Evolutionary conservation across 1,140 invertebrate species (phyloP), one percentile per base, ranked within the genome.

Genomic region (Drosophila mojavensis): DNA sequence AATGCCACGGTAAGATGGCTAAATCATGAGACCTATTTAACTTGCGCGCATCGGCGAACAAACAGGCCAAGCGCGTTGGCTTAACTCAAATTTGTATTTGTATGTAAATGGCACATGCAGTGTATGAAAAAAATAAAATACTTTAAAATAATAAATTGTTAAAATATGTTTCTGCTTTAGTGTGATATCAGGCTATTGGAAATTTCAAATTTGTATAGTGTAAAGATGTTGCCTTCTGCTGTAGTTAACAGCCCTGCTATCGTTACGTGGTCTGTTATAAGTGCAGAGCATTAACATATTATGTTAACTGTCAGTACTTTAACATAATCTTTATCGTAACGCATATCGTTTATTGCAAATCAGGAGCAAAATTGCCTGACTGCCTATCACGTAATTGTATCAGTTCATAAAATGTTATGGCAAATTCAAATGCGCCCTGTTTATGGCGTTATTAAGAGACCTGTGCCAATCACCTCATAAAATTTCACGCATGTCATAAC

Each of bases 341-440:
- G 1, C 4, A 50, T 20, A 36, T 54, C 53, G 28, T 5, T 54
- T 20, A 36, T 33, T 17, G 55, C 36, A 56, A 26, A 39, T 39
- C 33, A 24, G 0, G 17, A 26, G 9, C 7, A 5, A 39, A 20
- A 55, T 20, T 26, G 39, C 4, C n/a, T 26, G 6, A 56, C 33
- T 28, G 11, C 56, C 5, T 54, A 45, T 53, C 65, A 62, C 30
- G 15, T 68, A 68, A 64, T 63, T 71, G 36, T 51, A 63, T 65
- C 26, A 56, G 24, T 30, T 45, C 50, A 68, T 43, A 39, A 33
- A 36, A 58, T 43, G 10, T 36, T 62, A 51, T 39, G 6, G 15
- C 26, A 60, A 60, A 39, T 55, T 26, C 11, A 47, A 20, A 17
- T 7, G 41, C 33, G 43, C 26, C 20, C 36, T 24, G 20, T 51